Base-by-base conservation (phyloP, 2,888 invertebrate species). In the Cosmopolites sordidus region DNA sequence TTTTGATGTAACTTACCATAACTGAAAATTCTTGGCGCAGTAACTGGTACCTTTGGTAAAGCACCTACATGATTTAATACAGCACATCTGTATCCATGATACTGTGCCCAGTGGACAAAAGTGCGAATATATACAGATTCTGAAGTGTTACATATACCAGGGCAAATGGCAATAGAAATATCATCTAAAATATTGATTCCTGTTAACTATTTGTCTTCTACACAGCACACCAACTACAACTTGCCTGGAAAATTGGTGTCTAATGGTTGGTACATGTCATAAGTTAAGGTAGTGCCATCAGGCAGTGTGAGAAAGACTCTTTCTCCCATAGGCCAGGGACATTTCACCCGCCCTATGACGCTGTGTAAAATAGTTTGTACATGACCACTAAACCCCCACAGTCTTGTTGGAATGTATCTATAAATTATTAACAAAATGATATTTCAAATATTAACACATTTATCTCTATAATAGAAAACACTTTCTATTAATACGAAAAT, bases 301-400 rank as follows among this genome's bases (percentile, higher is more conserved):
- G 80, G 75, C 61, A 94, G 76, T 37, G 79, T 77, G 18, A 92
- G 76, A 62, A 84, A 86, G 48, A 91, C 83, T 48, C 93, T 80
- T 64, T 88, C 87, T 17, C 94, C 92, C 64, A 88, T 84, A 1
- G 92, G 90, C 85, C 90, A 89, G 47, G 92, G 92, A 67, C 93
- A 91, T 58, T 87, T 83, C 16, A 93, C 87, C 50, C 94, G 82
- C 16, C 91, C 90, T 56, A 91, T 86, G 60, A 90, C 80, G 66
- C 92, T 94, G 75, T 95, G 95, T 47, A 94, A 77, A 54, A 94
- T 87, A 1, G 95, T 95, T 74, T 96, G 95, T 15, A 95, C 84
- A 73, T 96, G 95, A 9, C 95, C 95, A 73, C 92, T 94, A 74
- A 92, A 92, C 52, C 96, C 96, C 95, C 95, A 96, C 62, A 95